phyloP scores from a whole-genome alignment of 1,140 invertebrate species.

The Heliothis subflexa region DNA sequence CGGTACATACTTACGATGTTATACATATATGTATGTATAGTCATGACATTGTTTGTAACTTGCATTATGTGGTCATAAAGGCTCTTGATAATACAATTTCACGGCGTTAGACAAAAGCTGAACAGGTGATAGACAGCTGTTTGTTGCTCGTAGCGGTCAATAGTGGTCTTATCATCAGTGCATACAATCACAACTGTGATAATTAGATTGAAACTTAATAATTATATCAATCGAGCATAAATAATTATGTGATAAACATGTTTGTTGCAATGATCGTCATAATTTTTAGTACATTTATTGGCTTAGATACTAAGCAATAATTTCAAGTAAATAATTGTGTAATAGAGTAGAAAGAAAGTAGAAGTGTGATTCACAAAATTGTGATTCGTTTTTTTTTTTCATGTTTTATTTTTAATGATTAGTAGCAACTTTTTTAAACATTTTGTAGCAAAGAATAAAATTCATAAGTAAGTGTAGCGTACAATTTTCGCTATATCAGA shows the following conservation, averaged over 20 bases:
- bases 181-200: constrained; percentile 50
- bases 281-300: not conserved
- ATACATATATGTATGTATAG: not conserved
- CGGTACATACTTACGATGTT: too few species aligned
- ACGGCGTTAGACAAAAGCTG: constrained; percentile 12
- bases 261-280: constrained; percentile 21
- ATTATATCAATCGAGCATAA: constrained; percentile 7
- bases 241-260: constrained; percentile 33
- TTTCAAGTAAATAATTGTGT: too few species aligned
- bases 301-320: not conserved
- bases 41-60: constrained; percentile 25
- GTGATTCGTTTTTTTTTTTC: not conserved
- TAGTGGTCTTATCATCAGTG: constrained; percentile 56
- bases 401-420: too few species aligned
- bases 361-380: not conserved
- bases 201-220: constrained; percentile 51
- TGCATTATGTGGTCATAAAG: constrained; percentile 18
- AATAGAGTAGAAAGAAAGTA: too few species aligned
- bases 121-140: constrained; percentile 54
- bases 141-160: constrained; percentile 49
- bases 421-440: too few species aligned
- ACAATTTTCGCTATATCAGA: constrained; percentile 31
- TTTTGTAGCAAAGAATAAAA: not conserved
- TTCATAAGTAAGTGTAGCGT: not conserved
- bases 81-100: constrained; percentile 34